Base-by-base conservation (phyloP, 2,888 invertebrate species). In the Syrphus vitripennis region DNA sequence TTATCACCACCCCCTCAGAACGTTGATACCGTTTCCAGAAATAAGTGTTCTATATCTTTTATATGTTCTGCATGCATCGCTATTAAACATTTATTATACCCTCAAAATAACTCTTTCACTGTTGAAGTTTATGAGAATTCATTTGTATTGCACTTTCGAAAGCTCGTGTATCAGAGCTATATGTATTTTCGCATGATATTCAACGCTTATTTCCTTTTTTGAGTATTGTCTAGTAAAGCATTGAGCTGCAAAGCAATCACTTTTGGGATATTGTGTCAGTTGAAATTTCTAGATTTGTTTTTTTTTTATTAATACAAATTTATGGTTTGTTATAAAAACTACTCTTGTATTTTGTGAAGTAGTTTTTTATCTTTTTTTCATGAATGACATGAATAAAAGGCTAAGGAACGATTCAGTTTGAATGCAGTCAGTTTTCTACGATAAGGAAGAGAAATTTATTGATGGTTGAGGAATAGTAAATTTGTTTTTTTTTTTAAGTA, bases 81-180 rank as follows among this genome's bases (percentile, higher is more conserved):
- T 37, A 12, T 34, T 59, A 21, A 34, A 59, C 59, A 34, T 59
- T 59, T 59, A 53, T 37, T 37, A n/a, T n/a, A 59, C 34, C 14
- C 34, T 21, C 34, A 21, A 21, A 57, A 57, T 12, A 57, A 16
- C 57, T 12, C 6, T 57, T 19, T 19, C n/a, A 16, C 29, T 19
- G 59, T 34, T 34, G 3, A 59, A 59, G 31, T 59, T 59, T 34
- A 59, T 59, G 59, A 34, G 34, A 21, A 34, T 59, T 21, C 59
- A 59, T 59, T 59, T 59, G 59, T 59, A 59, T 59, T 34, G 59
- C 59, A 59, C 19, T 34, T 59, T 37, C 19, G 31, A 59, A 34
- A 53, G 26, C 53, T 26, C 6, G 50, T 14, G 24, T 14, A 26
- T 26, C 24, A 31, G 57, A 57, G 57, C 31, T 21, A 29, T 53